Conservation (phyloP, 2,113 vertebrate genomes). For the Corythornis cristatus region DNA sequence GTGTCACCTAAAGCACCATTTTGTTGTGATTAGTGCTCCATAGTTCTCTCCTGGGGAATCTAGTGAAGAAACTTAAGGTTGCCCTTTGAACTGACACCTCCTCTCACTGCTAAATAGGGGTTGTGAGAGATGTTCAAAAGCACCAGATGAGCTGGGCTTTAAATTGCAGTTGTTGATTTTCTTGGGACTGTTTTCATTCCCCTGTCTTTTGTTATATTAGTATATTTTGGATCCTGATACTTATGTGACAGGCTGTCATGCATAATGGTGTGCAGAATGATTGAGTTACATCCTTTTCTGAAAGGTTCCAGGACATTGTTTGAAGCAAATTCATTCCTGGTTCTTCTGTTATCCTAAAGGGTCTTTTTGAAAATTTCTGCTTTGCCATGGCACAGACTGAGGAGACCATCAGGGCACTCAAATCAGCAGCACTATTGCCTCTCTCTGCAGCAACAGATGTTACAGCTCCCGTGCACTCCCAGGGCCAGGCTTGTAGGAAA, state of each 20-base stretch:
- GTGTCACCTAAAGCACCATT: background rate
- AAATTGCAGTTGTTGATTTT: background rate
- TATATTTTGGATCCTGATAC: background rate
- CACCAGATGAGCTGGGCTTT: background rate
- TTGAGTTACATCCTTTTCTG: background rate
- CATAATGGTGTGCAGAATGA: background rate
- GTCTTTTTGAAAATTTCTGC: background rate
- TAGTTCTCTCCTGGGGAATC: background rate
- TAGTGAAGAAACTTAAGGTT: background rate
- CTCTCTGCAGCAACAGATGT: background rate
- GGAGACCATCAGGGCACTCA: background rate
- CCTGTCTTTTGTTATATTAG: background rate
- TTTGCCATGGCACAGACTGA: background rate
- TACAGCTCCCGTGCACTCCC: background rate
- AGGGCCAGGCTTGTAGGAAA: background rate
- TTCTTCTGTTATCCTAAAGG: background rate
- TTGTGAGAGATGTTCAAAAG: background rate
- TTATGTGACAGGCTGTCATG: background rate
- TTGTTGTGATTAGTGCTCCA: background rate
- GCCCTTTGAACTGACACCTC: background rate
- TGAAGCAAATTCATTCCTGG: background rate
- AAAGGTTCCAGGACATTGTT: background rate
- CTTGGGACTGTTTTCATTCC: background rate
- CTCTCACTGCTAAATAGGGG: background rate
- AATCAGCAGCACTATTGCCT: accelerated